These are phyloP conservation scores for Eledone cirrhosa DNA, from an alignment of 2,888 invertebrate species.

Conservation along the genomic window DNA sequence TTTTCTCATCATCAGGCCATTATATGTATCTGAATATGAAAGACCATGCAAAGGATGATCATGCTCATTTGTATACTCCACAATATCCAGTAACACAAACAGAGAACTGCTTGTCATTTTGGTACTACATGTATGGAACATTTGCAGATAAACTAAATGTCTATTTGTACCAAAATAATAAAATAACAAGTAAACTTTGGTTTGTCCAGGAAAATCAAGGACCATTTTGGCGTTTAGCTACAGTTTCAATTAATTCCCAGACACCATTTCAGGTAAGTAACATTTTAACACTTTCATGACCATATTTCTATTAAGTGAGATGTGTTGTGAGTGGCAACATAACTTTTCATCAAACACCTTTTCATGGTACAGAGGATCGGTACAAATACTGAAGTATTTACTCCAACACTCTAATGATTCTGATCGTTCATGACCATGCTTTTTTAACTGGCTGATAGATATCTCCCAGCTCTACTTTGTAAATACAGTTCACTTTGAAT, in stretches of 20 bases:
- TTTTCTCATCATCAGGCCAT: slow-evolving; percentile 9
- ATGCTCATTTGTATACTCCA: slow-evolving; percentile 47
- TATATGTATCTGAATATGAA: slow-evolving; percentile 55
- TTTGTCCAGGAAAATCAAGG: slow-evolving; percentile 48
- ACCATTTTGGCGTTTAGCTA: slow-evolving; percentile 52
- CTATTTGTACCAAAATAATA: slow-evolving; percentile 40
- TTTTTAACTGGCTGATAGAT: too few relatives aligned
- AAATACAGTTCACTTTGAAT: too few relatives aligned
- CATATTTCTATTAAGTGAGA: too few relatives aligned
- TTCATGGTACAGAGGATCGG: too few relatives aligned
- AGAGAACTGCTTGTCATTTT: slow-evolving; percentile 47
- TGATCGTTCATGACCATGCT: too few relatives aligned
- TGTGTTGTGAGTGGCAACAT: too few relatives aligned
- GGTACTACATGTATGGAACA: slow-evolving; percentile 57
- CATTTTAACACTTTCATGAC: too few relatives aligned
- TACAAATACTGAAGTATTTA: too few relatives aligned
- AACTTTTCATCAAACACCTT: too few relatives aligned
- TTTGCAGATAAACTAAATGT: slow-evolving; percentile 53
- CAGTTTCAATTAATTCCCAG: slow-evolving; percentile 47
- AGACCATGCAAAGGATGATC: slow-evolving; percentile 45
- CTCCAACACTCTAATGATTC: too few relatives aligned
- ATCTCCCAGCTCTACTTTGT: too few relatives aligned
- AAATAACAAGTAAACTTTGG: slow-evolving; percentile 50
- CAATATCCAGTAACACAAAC: slow-evolving; percentile 33
- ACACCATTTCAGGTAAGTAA: slow-evolving; percentile 49